These are phyloP conservation scores for Drosophila subpulchrella DNA, from an alignment of 1,140 invertebrate species.

Conservation along the genomic window DNA sequence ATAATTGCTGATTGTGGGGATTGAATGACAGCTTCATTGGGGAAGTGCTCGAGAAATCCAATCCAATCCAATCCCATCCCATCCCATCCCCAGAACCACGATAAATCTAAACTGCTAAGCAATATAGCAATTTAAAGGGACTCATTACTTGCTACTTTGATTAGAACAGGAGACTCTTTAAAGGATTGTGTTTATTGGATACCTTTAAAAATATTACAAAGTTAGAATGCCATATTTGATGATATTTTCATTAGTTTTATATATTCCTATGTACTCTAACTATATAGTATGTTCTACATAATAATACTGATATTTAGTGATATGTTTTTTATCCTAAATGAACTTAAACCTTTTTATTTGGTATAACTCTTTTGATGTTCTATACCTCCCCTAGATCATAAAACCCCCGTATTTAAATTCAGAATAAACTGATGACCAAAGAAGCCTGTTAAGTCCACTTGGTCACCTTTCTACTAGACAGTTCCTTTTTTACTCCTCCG, in stretches of 20 bases:
- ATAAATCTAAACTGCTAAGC: background rate
- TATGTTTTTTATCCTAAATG: too few species aligned
- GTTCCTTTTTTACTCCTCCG: background rate
- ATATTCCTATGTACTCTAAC: too few species aligned
- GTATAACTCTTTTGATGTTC: too few species aligned
- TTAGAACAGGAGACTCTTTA: background rate
- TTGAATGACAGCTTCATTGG: background rate
- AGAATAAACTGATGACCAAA: constrained; percentile 21
- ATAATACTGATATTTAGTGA: too few species aligned
- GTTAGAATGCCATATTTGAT: too few species aligned
- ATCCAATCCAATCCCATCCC: background rate
- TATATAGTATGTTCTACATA: too few species aligned
- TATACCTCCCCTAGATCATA: too few species aligned
- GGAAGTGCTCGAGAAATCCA: background rate
- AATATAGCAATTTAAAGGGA: background rate
- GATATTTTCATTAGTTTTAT: too few species aligned
- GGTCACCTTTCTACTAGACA: constrained; percentile 14
- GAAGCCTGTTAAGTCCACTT: constrained; percentile 38
- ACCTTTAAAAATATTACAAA: too few species aligned
- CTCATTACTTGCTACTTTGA: background rate
- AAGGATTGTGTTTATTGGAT: too few species aligned
- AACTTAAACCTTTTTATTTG: too few species aligned
- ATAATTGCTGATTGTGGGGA: constrained; percentile 15
- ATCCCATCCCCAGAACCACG: background rate
- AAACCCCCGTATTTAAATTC: background rate